Percentiles rank a stretch among this genome's conserved stretches.
phyloP scores from a whole-genome alignment of 2,888 invertebrate genomes.

The Oscheius sp. region DNA sequence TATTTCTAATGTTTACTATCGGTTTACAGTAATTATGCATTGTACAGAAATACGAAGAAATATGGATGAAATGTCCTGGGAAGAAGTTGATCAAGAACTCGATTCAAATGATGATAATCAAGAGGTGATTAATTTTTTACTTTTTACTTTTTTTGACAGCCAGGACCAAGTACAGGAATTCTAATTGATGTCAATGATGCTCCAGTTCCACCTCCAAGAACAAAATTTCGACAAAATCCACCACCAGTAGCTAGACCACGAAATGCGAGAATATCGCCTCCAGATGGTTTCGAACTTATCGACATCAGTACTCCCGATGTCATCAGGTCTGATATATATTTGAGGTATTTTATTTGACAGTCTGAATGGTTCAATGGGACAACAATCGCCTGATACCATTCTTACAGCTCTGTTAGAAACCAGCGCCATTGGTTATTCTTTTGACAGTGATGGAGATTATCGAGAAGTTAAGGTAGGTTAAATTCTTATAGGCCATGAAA shows the following conservation, averaged over 20 bases:
- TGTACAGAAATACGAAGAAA: not conserved
- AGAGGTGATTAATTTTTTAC: not conserved
- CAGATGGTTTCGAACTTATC: constrained; percentile 13
- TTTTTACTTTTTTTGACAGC: not conserved
- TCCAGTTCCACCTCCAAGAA: constrained; percentile 12
- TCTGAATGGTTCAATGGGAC: not conserved
- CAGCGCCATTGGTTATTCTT: not conserved
- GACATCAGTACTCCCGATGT: not conserved
- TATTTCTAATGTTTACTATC: not conserved
- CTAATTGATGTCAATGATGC: constrained; percentile 1
- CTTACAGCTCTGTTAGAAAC: not conserved
- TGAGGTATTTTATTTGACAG: not conserved
- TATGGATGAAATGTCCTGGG: constrained; percentile 11
- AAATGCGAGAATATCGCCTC: not conserved
- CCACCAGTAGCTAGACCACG: constrained; percentile 10
- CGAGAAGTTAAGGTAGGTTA: not conserved
- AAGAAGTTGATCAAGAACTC: not conserved
- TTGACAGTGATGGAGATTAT: not conserved
- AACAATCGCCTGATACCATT: constrained; percentile 1
- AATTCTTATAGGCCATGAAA: not conserved
- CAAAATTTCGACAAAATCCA: not conserved
- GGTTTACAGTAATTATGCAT: not conserved
- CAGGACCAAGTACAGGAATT: not conserved
- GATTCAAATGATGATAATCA: not conserved
- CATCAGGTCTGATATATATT: not conserved